These are phyloP conservation scores for Neoaliturus tenellus DNA, from an alignment of 2,888 invertebrate species.

Conservation along the genomic window DNA sequence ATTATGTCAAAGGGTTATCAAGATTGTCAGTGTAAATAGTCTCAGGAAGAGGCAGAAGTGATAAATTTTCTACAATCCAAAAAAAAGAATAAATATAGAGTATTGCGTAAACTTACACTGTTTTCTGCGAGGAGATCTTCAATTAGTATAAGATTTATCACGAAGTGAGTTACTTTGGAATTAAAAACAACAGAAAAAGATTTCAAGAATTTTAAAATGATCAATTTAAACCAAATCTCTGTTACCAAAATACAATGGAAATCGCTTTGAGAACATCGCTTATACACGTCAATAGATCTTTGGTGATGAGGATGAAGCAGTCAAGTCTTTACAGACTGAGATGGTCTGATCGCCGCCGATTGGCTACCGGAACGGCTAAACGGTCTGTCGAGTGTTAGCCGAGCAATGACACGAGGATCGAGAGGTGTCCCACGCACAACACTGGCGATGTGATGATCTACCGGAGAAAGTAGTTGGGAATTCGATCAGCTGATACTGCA, in stretches of 20 bases:
- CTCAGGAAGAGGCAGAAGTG: no score
- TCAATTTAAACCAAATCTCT: no score
- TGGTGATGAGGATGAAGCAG: neutral
- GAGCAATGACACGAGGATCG: slow-evolving; percentile 18
- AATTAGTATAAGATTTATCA: no score
- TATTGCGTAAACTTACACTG: no score
- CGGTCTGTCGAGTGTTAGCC: neutral
- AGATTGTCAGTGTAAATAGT: no score
- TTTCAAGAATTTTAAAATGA: no score
- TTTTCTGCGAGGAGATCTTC: no score
- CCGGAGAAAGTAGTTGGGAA: slow-evolving; percentile 32
- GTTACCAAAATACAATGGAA: neutral
- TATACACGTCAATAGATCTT: neutral
- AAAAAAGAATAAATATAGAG: no score
- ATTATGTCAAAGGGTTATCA: no score
- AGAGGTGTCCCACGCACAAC: slow-evolving; percentile 10
- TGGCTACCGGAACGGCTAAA: neutral
- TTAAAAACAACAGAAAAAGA: no score
- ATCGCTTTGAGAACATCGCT: neutral
- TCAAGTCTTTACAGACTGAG: neutral
- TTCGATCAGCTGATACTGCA: slow-evolving; percentile 21
- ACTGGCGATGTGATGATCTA: slow-evolving; percentile 21
- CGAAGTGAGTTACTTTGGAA: no score
- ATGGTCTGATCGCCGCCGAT: neutral
- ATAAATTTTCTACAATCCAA: no score